A percentile compares a stretch with the other conserved stretches of the same genome.
Conservation (phyloP, 2,888 invertebrate genomes). For the Aphelenchoides bicaudatus region DNA sequence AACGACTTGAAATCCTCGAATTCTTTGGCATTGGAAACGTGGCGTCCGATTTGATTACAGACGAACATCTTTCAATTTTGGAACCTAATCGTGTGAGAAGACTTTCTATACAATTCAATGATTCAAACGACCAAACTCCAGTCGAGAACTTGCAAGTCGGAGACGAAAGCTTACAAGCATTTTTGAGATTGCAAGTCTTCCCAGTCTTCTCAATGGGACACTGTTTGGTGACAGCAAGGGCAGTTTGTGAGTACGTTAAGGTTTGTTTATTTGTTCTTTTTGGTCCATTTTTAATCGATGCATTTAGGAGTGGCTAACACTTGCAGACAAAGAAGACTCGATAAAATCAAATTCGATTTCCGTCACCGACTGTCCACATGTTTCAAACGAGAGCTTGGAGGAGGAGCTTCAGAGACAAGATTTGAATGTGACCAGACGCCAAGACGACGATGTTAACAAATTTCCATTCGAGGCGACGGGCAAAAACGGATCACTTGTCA, state of each 20-base stretch:
- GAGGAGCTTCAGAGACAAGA: constrained; percentile 9
- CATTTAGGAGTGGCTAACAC: constrained; percentile 17
- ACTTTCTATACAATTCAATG: constrained; percentile 19
- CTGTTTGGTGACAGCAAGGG: constrained; percentile 13
- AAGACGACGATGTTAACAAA: constrained; percentile 5
- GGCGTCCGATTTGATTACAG: constrained; percentile 16
- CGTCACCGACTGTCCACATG: constrained; percentile 13
- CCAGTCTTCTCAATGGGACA: constrained; percentile 12
- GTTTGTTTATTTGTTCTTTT: constrained; percentile 2
- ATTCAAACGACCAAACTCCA: background rate
- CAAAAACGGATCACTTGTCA: background rate
- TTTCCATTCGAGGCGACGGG: constrained; percentile 7
- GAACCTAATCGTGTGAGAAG: constrained; percentile 8
- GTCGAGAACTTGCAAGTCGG: constrained; percentile 8
- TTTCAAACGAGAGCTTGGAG: constrained; percentile 11
- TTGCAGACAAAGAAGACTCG: background rate
- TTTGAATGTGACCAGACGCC: constrained; percentile 4
- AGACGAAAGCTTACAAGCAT: constrained; percentile 13
- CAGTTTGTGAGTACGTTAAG: constrained; percentile 15
- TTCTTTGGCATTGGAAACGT: constrained; percentile 17
- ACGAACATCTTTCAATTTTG: constrained; percentile 8
- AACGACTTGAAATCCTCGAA: constrained; percentile 9
- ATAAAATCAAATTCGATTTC: constrained; percentile 16
- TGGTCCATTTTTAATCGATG: background rate
- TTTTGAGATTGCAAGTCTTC: constrained; percentile 3